A percentile compares a stretch with the other conserved stretches of the same genome.
Conservation (phyloP, 1,140 invertebrate genomes). For the Planococcus citri region DNA sequence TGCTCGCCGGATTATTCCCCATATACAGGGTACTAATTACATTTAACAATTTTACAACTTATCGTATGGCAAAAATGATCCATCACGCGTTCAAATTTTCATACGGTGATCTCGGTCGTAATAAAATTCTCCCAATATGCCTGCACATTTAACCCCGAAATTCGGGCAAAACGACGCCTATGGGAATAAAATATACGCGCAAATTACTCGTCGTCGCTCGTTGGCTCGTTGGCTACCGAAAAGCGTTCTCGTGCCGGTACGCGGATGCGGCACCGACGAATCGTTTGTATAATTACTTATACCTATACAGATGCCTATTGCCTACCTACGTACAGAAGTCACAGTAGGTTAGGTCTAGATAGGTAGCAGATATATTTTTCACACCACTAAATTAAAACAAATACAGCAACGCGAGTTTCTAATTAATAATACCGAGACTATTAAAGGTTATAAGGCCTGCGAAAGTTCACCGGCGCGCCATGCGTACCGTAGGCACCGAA, state of each 20-base stretch:
- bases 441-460: neutral
- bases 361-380: neutral
- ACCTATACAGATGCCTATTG: too few relatives aligned
- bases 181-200: neutral
- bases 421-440: neutral
- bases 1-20: too few relatives aligned
- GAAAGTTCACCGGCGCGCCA: neutral
- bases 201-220: neutral
- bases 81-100: neutral
- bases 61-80: neutral
- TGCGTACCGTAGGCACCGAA: neutral
- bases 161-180: neutral
- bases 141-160: neutral
- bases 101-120: neutral
- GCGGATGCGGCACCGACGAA: too few relatives aligned
- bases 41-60: neutral
- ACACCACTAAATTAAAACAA: constrained; percentile 7
- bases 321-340: too few relatives aligned
- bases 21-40: neutral
- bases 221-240: too few relatives aligned
- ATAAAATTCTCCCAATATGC: neutral
- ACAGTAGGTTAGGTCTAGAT: too few relatives aligned
- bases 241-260: too few relatives aligned
- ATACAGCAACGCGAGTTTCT: neutral
- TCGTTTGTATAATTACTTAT: too few relatives aligned